Conservation (phyloP, 2,888 invertebrate genomes). For the Mythimna vitellina region DNA sequence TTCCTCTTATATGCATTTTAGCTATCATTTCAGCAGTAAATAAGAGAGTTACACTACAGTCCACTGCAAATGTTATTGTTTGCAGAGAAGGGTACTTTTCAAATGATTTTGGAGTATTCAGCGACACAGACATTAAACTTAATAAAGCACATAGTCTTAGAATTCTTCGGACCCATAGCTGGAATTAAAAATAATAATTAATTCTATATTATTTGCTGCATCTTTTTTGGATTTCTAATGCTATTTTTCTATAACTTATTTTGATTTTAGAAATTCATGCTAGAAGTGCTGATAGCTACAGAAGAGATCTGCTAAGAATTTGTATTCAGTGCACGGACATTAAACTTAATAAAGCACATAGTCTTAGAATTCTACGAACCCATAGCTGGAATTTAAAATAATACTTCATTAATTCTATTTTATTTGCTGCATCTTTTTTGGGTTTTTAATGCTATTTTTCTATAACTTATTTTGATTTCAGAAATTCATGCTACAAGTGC, state of each 20-base stretch:
- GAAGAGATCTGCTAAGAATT: too few relatives aligned
- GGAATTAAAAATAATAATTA: conserved; percentile 71
- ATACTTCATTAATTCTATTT: not conserved
- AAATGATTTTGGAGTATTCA: conserved; percentile 99
- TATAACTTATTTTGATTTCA: not conserved
- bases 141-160: conserved; percentile 97
- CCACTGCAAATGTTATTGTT: conserved; percentile 97
- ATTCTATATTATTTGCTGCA: not conserved
- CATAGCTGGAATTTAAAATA: conserved; percentile 92
- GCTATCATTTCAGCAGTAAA: conserved; percentile 99
- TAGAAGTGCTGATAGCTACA: not conserved
- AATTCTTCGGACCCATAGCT: conserved; percentile 97
- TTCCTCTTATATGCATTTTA: conserved; percentile 99
- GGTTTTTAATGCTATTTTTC: not conserved
- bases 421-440: not conserved
- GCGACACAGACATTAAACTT: conserved; percentile 98
- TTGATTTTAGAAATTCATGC: conserved; percentile 1
- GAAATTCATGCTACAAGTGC: conserved; percentile 4
- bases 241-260: not conserved
- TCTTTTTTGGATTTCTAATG: not conserved
- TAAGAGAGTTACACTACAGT: conserved; percentile 96
- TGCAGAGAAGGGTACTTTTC: conserved; percentile 96
- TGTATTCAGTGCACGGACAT: conserved; percentile 99
- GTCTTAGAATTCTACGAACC: conserved; percentile 96
- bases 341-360: conserved; percentile 97